Percentiles rank a stretch among this genome's conserved stretches.
Conservation (phyloP, 2,888 invertebrate species). For the Cremastobaeus sp. region DNA sequence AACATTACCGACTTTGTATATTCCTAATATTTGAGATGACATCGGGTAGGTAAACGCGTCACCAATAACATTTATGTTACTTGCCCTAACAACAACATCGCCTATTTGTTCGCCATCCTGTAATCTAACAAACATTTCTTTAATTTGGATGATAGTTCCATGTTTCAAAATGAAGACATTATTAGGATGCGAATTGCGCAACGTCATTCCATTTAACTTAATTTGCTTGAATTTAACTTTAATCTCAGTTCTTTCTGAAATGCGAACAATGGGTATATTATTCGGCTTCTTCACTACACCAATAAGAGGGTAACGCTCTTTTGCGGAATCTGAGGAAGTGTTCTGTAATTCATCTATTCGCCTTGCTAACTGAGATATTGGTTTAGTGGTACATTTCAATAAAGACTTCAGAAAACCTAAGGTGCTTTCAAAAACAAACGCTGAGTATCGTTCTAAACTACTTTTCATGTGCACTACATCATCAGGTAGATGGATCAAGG, state of each 20-base stretch:
- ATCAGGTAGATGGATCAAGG: slow-evolving; percentile 50
- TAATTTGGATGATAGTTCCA: slow-evolving; percentile 24
- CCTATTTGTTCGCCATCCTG: slow-evolving; percentile 9
- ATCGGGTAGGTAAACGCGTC: slow-evolving; percentile 25
- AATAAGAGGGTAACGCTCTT: slow-evolving; percentile 18
- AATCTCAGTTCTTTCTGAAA: background rate
- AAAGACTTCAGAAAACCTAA: slow-evolving; percentile 29
- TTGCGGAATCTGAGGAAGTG: background rate
- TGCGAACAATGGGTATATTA: slow-evolving; percentile 3
- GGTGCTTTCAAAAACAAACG: slow-evolving; percentile 34
- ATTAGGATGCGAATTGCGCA: slow-evolving; percentile 28
- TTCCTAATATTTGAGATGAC: slow-evolving; percentile 14
- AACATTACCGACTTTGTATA: slow-evolving; percentile 11
- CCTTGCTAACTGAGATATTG: slow-evolving; percentile 20
- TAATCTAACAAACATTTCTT: slow-evolving; percentile 22
- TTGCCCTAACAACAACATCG: slow-evolving; percentile 22
- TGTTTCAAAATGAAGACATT: slow-evolving; percentile 26
- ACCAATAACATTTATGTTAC: slow-evolving; percentile 7
- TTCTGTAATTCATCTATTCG: slow-evolving; percentile 25
- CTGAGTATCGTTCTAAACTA: slow-evolving; percentile 31
- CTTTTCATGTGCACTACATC: slow-evolving; percentile 43
- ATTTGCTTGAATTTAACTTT: slow-evolving; percentile 14
- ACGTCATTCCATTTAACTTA: slow-evolving; percentile 14
- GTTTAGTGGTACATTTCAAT: slow-evolving; percentile 26
- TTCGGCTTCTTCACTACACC: slow-evolving; percentile 1